Base-by-base conservation (phyloP, 2,113 vertebrate genomes). In the Bubo bubo region DNA sequence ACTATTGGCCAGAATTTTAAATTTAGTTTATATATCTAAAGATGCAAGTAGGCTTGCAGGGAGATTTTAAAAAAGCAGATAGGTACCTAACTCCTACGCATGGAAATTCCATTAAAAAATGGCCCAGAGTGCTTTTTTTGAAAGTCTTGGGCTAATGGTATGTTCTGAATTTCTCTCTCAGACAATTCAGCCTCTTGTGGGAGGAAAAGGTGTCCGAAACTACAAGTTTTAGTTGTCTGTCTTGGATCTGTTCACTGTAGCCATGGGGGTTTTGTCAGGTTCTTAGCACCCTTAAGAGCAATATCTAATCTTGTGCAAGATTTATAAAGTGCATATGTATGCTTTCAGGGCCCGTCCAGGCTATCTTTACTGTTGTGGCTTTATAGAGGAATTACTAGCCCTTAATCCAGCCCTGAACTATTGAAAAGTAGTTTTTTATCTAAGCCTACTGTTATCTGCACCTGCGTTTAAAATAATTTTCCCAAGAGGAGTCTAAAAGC, bases 391-490 rank as follows among this genome's bases (percentile, higher is more conserved):
- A 95, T 93, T 94, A 76, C 41, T 32, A 80, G 17, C 30, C 82
- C 6, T 19, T 91, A 94, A 90, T 67, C 59, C n/a, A 86, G 66
- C 49, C 34, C 55, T 70, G 55, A 94, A 93, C 80, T 91, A 63
- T 74, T 88, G 74, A 87, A 93, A 94, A 86, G 5, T 15, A 60
- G 18, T n/a, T 35, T 95, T 95, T 92, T 87, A 74, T 95, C 86
- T 86, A 72, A 89, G 63, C 62, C 68, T 89, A 70, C 66, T 72
- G 35, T 79, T 94, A 68, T 79, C 81, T 90, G 58, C 86, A 79
- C 89, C 93, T 95, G 88, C 87, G 77, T 85, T 91, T 89, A 91
- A 96, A 95, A 95, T 86, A 37, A 62, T 94, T 94, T 97, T 91
- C 95, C 91, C 83, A 60, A 55, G 83, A 91, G 95, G 50, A 60